phyloP scores from a whole-genome alignment of 2,113 vertebrate species.

The Trinectes maculatus region DNA sequence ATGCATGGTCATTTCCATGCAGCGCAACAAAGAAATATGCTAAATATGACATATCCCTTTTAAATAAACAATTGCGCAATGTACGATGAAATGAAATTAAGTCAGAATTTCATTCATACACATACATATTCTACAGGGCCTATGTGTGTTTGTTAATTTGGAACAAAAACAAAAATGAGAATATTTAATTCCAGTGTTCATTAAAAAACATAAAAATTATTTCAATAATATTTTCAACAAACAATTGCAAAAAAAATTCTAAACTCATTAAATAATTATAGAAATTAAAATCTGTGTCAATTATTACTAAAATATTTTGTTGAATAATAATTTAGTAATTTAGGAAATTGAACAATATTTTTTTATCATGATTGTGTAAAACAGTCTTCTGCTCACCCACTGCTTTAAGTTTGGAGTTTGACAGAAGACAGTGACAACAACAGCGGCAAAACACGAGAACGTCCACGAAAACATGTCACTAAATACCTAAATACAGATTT shows the following conservation, averaged over 20 bases:
- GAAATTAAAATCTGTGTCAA: background rate
- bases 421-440: conserved; percentile 7
- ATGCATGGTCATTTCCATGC: background rate
- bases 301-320: background rate
- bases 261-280: conserved; percentile 8
- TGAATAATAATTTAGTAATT: conserved; percentile 1
- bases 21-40: background rate
- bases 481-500: background rate
- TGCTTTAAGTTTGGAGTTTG: conserved; percentile 24
- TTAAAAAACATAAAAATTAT: conserved; percentile 7
- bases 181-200: conserved; percentile 9
- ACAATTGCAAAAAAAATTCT: background rate
- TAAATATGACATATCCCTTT: background rate
- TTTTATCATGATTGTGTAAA: background rate
- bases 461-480: background rate
- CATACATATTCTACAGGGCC: background rate
- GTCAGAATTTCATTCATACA: background rate
- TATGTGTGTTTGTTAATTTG: background rate
- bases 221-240: background rate
- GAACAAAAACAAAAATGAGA: background rate
- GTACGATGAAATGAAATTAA: conserved; percentile 2
- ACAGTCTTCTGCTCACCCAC: background rate
- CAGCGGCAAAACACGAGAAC: conserved; percentile 7
- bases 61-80: background rate
- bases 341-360: conserved; percentile 1